Evolutionary conservation across 37 sponge, comb jelly and placozoan species (phyloP).

Genomic region (Eunapius fragilis): DNA sequence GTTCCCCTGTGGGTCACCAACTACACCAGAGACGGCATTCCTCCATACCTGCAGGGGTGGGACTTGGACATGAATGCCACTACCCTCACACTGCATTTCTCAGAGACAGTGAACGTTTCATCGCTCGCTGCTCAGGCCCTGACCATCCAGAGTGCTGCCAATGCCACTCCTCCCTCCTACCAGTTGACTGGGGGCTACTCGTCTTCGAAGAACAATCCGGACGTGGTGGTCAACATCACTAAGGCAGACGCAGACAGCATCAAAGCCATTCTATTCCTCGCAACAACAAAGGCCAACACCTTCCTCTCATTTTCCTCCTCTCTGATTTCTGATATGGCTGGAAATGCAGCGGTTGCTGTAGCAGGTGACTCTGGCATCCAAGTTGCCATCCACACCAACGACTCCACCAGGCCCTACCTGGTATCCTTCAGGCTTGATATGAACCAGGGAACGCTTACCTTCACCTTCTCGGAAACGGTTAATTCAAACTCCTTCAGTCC

Average conservation of each 20-base stretch:
- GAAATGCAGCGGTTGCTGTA: slow-evolving; percentile 66
- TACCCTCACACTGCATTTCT: slow-evolving; percentile 79
- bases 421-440: slow-evolving; percentile 70
- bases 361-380: slow-evolving; percentile 30
- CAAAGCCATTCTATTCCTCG: slow-evolving; percentile 63
- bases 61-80: slow-evolving; percentile 77
- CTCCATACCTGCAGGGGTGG: slow-evolving; percentile 71
- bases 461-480: slow-evolving; percentile 89
- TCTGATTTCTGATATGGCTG: slow-evolving; percentile 80
- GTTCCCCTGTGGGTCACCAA: slow-evolving; percentile 35
- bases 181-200: slow-evolving; percentile 75
- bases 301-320: slow-evolving; percentile 65
- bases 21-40: slow-evolving; percentile 53
- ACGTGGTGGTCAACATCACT: slow-evolving; percentile 75
- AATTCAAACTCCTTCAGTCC: slow-evolving; percentile 67
- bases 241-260: slow-evolving; percentile 71
- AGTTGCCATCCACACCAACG: slow-evolving; percentile 56
- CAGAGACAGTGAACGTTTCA: slow-evolving; percentile 86
- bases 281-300: slow-evolving; percentile 34
- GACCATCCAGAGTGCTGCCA: slow-evolving; percentile 47
- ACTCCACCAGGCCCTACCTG: slow-evolving; percentile 74
- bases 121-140: slow-evolving; percentile 46
- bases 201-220: slow-evolving; percentile 51
- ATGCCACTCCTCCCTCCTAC: slow-evolving; percentile 30
- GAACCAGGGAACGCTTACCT: slow-evolving; percentile 64